Evolutionary conservation across 2,888 invertebrate genomes (phyloP).

Genomic region (Polymixis lichenea): DNA sequence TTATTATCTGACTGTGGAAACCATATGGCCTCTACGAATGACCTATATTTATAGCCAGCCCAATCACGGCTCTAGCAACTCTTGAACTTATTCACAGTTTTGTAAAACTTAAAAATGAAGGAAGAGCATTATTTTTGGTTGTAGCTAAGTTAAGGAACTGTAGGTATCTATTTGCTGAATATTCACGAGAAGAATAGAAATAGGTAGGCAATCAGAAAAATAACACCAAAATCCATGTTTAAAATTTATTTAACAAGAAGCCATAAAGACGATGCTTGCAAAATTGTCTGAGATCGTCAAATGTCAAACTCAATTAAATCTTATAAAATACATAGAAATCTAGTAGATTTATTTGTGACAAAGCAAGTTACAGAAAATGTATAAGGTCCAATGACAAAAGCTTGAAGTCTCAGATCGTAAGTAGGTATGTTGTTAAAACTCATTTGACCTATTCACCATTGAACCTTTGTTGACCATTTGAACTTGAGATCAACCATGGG

Average conservation of each 20-base stretch:
- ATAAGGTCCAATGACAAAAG: not conserved
- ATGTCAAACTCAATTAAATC: slow-evolving; percentile 1
- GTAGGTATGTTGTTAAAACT: not conserved
- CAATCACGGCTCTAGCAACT: no score
- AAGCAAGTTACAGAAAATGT: not conserved
- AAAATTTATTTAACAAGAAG: slow-evolving; percentile 25
- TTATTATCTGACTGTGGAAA: no score
- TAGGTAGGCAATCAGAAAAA: not conserved
- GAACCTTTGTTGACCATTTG: not conserved
- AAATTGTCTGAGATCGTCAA: slow-evolving; percentile 30
- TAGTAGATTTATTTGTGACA: not conserved
- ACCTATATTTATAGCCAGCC: no score
- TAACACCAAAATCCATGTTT: not conserved
- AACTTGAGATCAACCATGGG: not conserved
- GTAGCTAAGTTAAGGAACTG: not conserved
- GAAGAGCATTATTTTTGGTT: no score
- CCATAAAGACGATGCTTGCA: not conserved
- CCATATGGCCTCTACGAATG: no score
- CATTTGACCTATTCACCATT: no score
- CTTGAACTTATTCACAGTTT: no score
- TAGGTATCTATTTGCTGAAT: not conserved
- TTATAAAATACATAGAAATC: slow-evolving; percentile 9
- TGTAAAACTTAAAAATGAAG: no score
- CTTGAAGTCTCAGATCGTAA: not conserved
- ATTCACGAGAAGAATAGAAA: not conserved